These are phyloP conservation scores for Bombylius major DNA, from an alignment of 2,888 invertebrate genomes.

Conservation along the genomic window DNA sequence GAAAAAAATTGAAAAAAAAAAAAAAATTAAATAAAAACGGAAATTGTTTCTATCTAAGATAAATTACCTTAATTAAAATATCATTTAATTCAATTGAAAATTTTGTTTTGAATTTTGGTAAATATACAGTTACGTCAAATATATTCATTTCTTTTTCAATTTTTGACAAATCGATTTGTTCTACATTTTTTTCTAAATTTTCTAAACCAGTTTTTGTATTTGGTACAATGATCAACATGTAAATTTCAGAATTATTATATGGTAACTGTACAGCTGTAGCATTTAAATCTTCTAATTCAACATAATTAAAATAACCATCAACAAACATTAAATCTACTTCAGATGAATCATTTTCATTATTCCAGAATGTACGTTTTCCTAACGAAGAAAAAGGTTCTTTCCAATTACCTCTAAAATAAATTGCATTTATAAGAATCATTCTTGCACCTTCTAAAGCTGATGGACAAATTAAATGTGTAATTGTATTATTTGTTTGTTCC, in stretches of 20 bases:
- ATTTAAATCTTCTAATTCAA: slow-evolving; percentile 30
- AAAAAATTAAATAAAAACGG: background rate
- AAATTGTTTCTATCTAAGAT: background rate
- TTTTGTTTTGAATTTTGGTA: slow-evolving; percentile 50
- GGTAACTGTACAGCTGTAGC: slow-evolving; percentile 54
- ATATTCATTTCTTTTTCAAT: slow-evolving; percentile 35
- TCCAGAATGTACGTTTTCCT: slow-evolving; percentile 58
- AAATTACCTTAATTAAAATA: slow-evolving; percentile 12
- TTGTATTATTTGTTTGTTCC: slow-evolving; percentile 66
- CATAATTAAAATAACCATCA: slow-evolving; percentile 34
- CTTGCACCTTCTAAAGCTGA: slow-evolving; percentile 44
- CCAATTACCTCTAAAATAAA: slow-evolving; percentile 80
- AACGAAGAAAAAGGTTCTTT: slow-evolving; percentile 46
- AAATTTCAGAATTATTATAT: slow-evolving; percentile 53
- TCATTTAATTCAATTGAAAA: slow-evolving; percentile 54
- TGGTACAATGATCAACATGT: slow-evolving; percentile 66
- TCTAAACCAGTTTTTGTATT: slow-evolving; percentile 47
- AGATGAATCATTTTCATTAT: slow-evolving; percentile 38
- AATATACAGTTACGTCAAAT: slow-evolving; percentile 46
- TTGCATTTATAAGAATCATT: slow-evolving; percentile 66
- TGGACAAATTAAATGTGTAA: slow-evolving; percentile 56
- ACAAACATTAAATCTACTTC: slow-evolving; percentile 58
- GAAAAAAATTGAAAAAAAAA: background rate
- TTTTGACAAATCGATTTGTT: slow-evolving; percentile 40
- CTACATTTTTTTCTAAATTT: slow-evolving; percentile 45